Evolutionary conservation across 2,797 vertebrate genomes (phyloP), one percentile per base, ranked within the genome.

Genomic region (Labroides dimidiatus): DNA sequence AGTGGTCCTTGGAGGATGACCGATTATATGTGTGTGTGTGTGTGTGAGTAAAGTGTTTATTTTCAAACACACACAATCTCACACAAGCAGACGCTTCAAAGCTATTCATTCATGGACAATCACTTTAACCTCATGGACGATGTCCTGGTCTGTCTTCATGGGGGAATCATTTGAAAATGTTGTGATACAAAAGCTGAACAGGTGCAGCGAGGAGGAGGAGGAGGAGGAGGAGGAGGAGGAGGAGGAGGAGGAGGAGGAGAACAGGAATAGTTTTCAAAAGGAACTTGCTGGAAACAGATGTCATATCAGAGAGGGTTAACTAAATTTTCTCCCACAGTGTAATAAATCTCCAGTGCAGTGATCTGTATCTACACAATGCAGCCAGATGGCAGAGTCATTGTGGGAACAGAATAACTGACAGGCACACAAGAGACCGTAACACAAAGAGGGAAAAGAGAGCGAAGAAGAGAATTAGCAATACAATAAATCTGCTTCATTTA

Each of bases 171-270:
- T 88, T 84, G 69, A 69, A 80, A 74, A 87, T 78, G 77, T 77
- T 85, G 74, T 58, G 76, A 85, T 81, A 76, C 80, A 70, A 83
- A 80, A 84, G 84, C 80, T 85, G 85, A 88, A 81, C 79, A 76
- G 75, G 79, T 74, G 57, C 56, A 56, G 20, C n/a, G n/a, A n/a
- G n/a, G n/a, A n/a, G n/a, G n/a, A n/a, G n/a, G n/a, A n/a, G n/a
- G n/a, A n/a, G n/a, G n/a, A n/a, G n/a, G n/a, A n/a, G n/a, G n/a
- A n/a, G n/a, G n/a, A n/a, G n/a, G n/a, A n/a, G n/a, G n/a, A n/a
- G n/a, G n/a, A n/a, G n/a, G n/a, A n/a, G n/a, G n/a, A n/a, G n/a
- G 47, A 66, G 21, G 62, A 39, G 59, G 47, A 51, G 57, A 61
- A 68, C 65, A 78, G 84, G 76, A 82, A 78, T 64, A 73, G 47